Conservation (phyloP, 2,113 vertebrate species). For the Buteo buteo region DNA sequence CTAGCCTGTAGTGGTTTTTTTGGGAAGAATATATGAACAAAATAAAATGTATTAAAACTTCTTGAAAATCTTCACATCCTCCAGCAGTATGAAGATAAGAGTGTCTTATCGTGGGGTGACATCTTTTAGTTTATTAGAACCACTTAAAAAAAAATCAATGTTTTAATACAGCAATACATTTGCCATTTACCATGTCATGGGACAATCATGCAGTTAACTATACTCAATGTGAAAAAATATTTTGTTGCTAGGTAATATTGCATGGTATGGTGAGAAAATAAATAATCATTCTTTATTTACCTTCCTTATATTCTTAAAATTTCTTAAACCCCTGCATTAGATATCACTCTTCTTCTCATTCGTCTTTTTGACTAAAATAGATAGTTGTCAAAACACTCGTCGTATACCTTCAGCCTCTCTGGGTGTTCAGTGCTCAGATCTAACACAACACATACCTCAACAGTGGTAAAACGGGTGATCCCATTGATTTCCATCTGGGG, state of each 20-base stretch:
- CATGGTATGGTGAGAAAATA: background rate
- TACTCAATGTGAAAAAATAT: background rate
- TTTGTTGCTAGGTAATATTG: background rate
- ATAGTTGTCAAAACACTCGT: rapidly evolving
- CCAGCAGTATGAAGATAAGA: background rate
- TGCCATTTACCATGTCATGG: rapidly evolving
- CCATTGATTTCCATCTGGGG: background rate
- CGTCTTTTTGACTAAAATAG: background rate
- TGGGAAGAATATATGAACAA: background rate
- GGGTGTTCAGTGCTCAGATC: background rate
- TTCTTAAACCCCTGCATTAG: background rate
- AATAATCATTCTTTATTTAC: background rate
- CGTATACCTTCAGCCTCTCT: background rate
- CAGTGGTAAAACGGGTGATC: background rate
- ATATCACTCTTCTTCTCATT: background rate
- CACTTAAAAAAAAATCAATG: background rate
- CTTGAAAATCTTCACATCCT: background rate
- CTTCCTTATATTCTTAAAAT: background rate
- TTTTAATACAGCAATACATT: background rate
- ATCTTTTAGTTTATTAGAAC: background rate
- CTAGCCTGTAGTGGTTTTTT: background rate
- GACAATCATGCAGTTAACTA: background rate
- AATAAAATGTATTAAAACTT: background rate
- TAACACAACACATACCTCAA: background rate
- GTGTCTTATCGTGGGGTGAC: rapidly evolving